A percentile compares a stretch with the other conserved stretches of the same genome.
These are phyloP conservation scores for Antheraea yamamai DNA, from an alignment of 2,888 invertebrate genomes.

Conservation along the genomic window DNA sequence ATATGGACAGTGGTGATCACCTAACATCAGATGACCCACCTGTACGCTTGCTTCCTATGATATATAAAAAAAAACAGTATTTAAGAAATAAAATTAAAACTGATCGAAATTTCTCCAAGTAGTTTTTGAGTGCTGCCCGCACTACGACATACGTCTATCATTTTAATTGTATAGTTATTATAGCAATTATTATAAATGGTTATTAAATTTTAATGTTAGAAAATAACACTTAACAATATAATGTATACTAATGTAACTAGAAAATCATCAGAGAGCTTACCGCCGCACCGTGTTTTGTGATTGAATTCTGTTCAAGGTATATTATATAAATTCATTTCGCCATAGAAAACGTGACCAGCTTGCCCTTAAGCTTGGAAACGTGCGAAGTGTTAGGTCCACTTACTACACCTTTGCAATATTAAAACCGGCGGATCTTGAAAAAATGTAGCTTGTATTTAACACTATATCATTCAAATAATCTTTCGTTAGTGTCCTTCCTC, in stretches of 20 bases:
- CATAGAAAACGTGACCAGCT: conserved; percentile 5
- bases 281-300: not conserved
- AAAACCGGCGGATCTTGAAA: not conserved
- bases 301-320: not conserved
- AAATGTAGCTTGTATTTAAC: not conserved
- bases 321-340: conserved; percentile 1
- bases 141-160: no score
- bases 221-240: not conserved
- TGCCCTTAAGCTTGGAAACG: not conserved
- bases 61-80: no score
- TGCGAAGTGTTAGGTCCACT: not conserved
- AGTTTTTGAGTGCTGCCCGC: no score
- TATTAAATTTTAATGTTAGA: not conserved
- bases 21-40: no score
- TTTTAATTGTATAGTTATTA: no score
- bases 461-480: not conserved
- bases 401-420: not conserved
- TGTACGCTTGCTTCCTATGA: no score
- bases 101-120: no score
- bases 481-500: not conserved
- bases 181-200: not conserved
- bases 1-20: no score
- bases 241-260: not conserved
- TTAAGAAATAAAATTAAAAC: no score
- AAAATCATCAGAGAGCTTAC: not conserved